A percentile compares a stretch with the other conserved stretches of the same genome.
These are phyloP conservation scores for Brachyhypopomus gauderio DNA, from an alignment of 2,113 vertebrate genomes.

Conservation along the genomic window DNA sequence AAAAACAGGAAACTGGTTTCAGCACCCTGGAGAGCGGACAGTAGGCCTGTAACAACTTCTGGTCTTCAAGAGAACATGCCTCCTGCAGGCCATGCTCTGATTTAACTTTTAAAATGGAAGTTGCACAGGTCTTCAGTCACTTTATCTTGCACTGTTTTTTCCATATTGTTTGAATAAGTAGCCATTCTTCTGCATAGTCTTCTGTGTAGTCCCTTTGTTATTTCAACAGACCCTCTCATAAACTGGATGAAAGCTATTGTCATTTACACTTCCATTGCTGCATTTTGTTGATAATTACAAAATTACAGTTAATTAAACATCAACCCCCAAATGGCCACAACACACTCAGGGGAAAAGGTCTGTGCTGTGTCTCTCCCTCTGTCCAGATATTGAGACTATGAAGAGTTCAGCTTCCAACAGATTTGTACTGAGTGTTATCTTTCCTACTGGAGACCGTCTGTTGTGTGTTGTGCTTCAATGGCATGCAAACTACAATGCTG, in stretches of 20 bases:
- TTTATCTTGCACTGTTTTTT: neutral
- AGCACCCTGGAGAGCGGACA: too few species aligned
- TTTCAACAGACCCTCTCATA: neutral
- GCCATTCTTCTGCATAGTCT: neutral
- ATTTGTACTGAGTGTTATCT: neutral
- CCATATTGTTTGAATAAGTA: neutral
- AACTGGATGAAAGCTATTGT: neutral
- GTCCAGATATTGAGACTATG: neutral
- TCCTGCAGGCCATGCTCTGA: neutral
- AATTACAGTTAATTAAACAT: neutral
- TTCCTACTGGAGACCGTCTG: neutral
- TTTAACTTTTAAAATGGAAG: neutral
- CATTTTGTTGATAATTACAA: slow-evolving; percentile 5
- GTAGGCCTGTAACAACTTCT: too few species aligned
- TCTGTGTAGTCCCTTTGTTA: neutral
- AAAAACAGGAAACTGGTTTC: too few species aligned
- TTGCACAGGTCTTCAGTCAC: neutral
- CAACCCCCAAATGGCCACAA: neutral
- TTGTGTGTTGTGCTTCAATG: neutral
- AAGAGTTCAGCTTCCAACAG: neutral
- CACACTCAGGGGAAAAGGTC: neutral
- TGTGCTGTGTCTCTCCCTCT: neutral
- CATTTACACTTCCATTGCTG: neutral
- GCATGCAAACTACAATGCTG: neutral
- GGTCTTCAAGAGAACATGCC: too few species aligned